Base-by-base conservation (phyloP, 2,888 invertebrate species). In the Meteorus colon region DNA sequence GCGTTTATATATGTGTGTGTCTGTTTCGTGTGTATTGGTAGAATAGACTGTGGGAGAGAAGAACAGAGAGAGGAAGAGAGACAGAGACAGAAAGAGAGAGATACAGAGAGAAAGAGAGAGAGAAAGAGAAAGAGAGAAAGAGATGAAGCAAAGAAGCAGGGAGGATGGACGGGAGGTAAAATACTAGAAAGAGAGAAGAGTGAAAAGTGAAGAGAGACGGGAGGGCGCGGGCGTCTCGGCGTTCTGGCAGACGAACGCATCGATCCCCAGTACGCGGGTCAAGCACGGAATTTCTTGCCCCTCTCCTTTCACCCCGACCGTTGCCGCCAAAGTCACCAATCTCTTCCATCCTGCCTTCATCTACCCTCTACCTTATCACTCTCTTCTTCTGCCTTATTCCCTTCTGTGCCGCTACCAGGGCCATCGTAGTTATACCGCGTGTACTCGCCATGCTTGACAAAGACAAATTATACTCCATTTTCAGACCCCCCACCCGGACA, bases 191-290 rank as follows among this genome's bases (percentile, higher is more conserved):
- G 84, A 84, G 85, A 78, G 66, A 72, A 75, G 73, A 74, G 75
- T 74, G 71, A 76, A 76, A 55, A 74, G 74, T 69, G 82, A 79
- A 82, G 79, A 77, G 80, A 79, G 84, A 84, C 86, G 85, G 86
- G 86, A 87, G 86, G 86, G 87, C 86, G 86, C 85, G 86, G 86
- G 86, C 87, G 88, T 88, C 88, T 88, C 88, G 86, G 86, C 85
- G 87, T 87, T 88, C 88, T 88, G 89, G 89, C 89, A 89, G 89
- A 89, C 89, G 89, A 89, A 89, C 89, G 89, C 89, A 89, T 89
- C 89, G 89, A 89, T 89, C 89, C 89, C 89, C 19, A 55, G 55
- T 19, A 88, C 89, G 88, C 89, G 87, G 89, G 89, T 89, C 89
- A 89, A 89, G 89, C 89, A 88, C 86, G 88, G 89, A 88, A 88